Percentiles rank a stretch among this genome's conserved stretches.
phyloP scores from a whole-genome alignment of 2,797 vertebrate species.

The Microctenopoma lineatum region DNA sequence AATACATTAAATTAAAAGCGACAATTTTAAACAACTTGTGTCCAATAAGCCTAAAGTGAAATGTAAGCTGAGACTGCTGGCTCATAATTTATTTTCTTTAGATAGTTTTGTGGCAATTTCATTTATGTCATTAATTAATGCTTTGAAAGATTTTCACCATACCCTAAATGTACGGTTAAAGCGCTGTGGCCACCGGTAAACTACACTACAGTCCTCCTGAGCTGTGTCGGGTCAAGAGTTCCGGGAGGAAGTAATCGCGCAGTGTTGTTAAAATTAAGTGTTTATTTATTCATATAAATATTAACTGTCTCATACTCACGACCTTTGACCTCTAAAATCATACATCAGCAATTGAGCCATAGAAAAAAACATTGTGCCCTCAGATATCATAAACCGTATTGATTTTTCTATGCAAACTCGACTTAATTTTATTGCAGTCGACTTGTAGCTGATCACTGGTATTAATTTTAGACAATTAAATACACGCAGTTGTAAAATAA shows the following conservation, averaged over 20 bases:
- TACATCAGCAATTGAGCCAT: not conserved
- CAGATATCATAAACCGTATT: not conserved
- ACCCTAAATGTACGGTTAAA: too few species aligned
- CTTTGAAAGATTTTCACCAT: not conserved
- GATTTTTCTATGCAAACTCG: not conserved
- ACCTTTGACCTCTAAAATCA: not conserved
- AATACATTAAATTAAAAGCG: too few species aligned
- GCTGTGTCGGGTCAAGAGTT: not conserved
- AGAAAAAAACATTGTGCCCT: not conserved
- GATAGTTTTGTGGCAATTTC: too few species aligned
- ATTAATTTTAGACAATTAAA: not conserved
- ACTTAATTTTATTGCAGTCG: too few species aligned
- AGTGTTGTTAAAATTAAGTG: not conserved
- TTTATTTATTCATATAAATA: not conserved
- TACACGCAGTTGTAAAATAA: too few species aligned
- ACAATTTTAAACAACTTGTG: too few species aligned
- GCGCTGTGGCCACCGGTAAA: not conserved
- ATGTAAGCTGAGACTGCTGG: too few species aligned
- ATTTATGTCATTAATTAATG: too few species aligned
- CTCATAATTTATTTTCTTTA: too few species aligned
- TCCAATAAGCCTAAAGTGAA: too few species aligned
- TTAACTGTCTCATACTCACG: not conserved
- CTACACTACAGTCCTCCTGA: not conserved
- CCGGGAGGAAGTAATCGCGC: not conserved
- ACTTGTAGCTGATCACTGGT: too few species aligned